Base-by-base conservation (phyloP, 2,113 vertebrate genomes). In the Andinoacara biseriatus region DNA sequence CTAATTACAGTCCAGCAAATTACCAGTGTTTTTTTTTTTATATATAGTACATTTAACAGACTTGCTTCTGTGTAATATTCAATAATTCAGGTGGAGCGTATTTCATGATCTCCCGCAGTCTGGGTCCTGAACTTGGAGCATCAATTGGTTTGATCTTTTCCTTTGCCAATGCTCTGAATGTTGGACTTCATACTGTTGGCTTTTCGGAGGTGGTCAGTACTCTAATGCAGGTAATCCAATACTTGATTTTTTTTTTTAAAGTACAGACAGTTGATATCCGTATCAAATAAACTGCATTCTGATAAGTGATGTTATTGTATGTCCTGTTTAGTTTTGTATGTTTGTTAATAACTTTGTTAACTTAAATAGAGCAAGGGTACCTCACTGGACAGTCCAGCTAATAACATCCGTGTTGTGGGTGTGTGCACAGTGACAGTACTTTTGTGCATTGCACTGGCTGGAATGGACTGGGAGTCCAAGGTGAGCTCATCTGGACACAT, bases 381-480 rank as follows among this genome's bases (percentile, higher is more conserved):
- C 1, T 35, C 88, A 11, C 94, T 96, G 75, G 86, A 84, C 1
- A 93, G 95, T 58, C 54, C 57, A 0, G 0, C 78, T 38, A 96
- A 95, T 5, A 95, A 96, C 10, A 90, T 95, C 8, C 85, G 93
- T 7, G 94, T 96, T 1, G 65, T 95, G 29, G 94, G 94, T 1
- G 82, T 95, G 56, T 78, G 95, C 82, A 96, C 94, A 0, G 61
- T 95, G 58, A 95, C 92, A 0, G 0, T 86, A 29, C 93, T 96
- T 38, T 87, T 96, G 22, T 59, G 93, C 43, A 91, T 96, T n/a
- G 92, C 92, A 22, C 20, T 95, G 82, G 95, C 94, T 61, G 93
- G 94, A 65, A 93, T 96, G 92, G 93, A 95, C 81, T 96, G 95
- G 96, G 93, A 94, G 79, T 93, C 94, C 10, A 95, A 96, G 94